These are phyloP conservation scores for Plodia interpunctella DNA, from an alignment of 1,140 invertebrate genomes.

Conservation along the genomic window DNA sequence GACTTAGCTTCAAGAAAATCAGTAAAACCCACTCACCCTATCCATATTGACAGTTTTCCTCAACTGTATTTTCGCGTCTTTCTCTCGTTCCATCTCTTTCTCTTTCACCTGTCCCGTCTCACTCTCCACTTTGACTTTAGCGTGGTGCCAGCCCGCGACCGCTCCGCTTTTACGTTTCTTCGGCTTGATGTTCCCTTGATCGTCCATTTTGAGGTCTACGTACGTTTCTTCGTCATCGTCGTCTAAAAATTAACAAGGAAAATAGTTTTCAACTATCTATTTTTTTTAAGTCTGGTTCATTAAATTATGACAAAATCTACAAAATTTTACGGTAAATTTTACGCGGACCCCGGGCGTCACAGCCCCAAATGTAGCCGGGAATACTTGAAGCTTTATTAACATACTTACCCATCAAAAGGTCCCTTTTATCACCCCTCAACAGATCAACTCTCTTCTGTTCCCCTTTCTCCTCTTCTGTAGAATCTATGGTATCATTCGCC, in stretches of 20 bases:
- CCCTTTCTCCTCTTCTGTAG: slow-evolving; percentile 31
- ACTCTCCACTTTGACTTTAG: slow-evolving; percentile 33
- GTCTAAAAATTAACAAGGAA: slow-evolving; percentile 45
- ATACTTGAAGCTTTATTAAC: not conserved
- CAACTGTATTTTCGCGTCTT: slow-evolving; percentile 55
- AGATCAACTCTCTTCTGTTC: slow-evolving; percentile 56
- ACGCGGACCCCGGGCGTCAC: too few relatives aligned
- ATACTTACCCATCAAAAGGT: slow-evolving; percentile 62
- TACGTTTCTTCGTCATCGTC: slow-evolving; percentile 78
- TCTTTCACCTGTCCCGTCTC: slow-evolving; percentile 19
- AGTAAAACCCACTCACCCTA: slow-evolving; percentile 46
- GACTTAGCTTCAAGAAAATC: too few relatives aligned
- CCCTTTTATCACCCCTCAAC: slow-evolving; percentile 61
- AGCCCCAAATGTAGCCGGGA: too few relatives aligned
- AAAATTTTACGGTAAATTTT: too few relatives aligned
- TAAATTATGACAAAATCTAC: too few relatives aligned
- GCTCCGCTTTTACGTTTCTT: slow-evolving; percentile 37
- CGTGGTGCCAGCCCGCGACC: slow-evolving; percentile 54
- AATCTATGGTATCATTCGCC: slow-evolving; percentile 27
- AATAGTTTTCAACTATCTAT: too few relatives aligned
- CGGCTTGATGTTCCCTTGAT: slow-evolving; percentile 57
- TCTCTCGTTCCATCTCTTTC: slow-evolving; percentile 38
- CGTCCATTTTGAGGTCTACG: slow-evolving; percentile 72
- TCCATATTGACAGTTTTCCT: slow-evolving; percentile 67
- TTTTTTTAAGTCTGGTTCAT: too few relatives aligned